Evolutionary conservation across 2,888 invertebrate genomes (phyloP).

Genomic region (Aleiodes alternator): DNA sequence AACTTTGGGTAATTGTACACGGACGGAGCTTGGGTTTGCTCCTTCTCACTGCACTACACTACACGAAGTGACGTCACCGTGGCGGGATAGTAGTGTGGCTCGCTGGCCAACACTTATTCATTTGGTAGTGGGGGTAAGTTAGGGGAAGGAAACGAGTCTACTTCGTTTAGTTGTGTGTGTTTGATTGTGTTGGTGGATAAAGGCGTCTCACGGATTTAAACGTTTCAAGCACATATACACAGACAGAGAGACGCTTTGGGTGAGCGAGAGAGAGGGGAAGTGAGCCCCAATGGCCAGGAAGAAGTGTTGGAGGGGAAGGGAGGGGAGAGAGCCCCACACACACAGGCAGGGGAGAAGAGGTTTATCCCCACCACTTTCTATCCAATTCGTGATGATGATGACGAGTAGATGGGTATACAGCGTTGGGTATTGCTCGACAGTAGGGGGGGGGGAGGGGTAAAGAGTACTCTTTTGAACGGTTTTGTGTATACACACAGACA

Average conservation of each 20-base stretch:
- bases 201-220: constrained; percentile 53
- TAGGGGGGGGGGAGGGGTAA: constrained; percentile 12
- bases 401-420: constrained; percentile 33
- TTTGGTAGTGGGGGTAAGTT: constrained; percentile 60
- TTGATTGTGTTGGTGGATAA: constrained; percentile 42
- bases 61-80: constrained; percentile 76
- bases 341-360: background rate
- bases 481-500: background rate
- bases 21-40: constrained; percentile 71
- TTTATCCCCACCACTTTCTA: constrained; percentile 32
- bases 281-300: constrained; percentile 51
- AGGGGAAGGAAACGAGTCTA: constrained; percentile 73
- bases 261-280: constrained; percentile 50
- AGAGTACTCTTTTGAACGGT: constrained; percentile 39
- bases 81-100: constrained; percentile 74
- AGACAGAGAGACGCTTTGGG: too few species aligned
- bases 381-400: background rate
- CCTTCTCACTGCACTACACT: constrained; percentile 76
- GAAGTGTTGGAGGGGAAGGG: constrained; percentile 58
- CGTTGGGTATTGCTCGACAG: background rate
- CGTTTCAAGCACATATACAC: constrained; percentile 12
- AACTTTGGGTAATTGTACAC: constrained; percentile 66
- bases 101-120: constrained; percentile 68
- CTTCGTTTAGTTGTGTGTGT: constrained; percentile 50
- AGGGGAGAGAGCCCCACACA: constrained; percentile 10